phyloP scores from a whole-genome alignment of 2,888 invertebrate species.

The Gerris lacustris region DNA sequence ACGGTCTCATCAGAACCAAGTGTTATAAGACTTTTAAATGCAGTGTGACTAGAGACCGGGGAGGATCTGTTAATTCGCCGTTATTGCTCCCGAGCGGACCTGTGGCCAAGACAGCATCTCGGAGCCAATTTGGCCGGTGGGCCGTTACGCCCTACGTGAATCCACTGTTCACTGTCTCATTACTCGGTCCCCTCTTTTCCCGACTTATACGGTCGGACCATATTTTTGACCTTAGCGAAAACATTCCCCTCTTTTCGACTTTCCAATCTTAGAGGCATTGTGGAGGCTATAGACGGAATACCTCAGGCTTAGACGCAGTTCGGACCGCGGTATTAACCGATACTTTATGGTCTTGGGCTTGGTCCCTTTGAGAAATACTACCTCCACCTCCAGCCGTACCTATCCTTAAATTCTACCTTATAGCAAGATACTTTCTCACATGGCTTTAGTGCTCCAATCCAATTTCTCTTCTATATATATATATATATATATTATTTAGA shows the following conservation, averaged over 20 bases:
- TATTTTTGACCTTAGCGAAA: neutral
- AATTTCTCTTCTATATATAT: too few species aligned
- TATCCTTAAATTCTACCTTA: too few species aligned
- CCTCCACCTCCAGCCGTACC: too few species aligned
- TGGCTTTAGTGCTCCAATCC: too few species aligned
- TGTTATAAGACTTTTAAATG: neutral
- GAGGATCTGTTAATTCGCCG: neutral
- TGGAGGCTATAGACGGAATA: neutral
- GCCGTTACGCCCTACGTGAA: conserved; percentile 18
- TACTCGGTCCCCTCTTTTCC: neutral
- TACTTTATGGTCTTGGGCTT: too few species aligned
- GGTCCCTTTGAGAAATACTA: too few species aligned
- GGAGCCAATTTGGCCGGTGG: conserved; percentile 4
- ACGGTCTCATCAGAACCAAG: too few species aligned
- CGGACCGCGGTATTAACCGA: neutral
- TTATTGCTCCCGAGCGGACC: neutral
- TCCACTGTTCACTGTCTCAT: conserved; percentile 23
- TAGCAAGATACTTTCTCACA: too few species aligned
- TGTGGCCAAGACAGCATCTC: neutral
- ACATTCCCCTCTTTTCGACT: neutral
- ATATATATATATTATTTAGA: too few species aligned
- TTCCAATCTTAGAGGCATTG: neutral
- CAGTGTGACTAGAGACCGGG: neutral
- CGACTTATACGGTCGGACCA: neutral
- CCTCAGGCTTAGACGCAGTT: neutral